These are phyloP conservation scores for Calcarius ornatus DNA, from an alignment of 2,113 vertebrate species.

Conservation along the genomic window DNA sequence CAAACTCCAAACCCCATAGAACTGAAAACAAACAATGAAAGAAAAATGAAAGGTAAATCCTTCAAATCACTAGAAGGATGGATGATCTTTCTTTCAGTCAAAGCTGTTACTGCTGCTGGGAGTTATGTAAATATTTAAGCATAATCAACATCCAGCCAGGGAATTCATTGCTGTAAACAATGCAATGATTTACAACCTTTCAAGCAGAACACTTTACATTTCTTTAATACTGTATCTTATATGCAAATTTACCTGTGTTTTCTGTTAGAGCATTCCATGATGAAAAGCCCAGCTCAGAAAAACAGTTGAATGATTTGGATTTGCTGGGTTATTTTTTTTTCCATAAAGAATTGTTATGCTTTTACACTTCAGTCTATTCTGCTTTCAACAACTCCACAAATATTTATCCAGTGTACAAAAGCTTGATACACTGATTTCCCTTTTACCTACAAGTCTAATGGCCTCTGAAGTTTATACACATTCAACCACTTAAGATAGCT, in stretches of 20 bases:
- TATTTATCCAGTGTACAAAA: not conserved
- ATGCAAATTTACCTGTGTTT: not conserved
- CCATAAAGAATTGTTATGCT: not conserved
- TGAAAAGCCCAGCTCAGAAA: not conserved
- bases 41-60: not conserved
- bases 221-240: not conserved
- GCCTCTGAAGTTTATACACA: not conserved
- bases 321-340: not conserved
- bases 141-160: not conserved
- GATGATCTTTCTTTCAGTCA: not conserved
- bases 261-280: not conserved
- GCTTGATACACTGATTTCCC: not conserved
- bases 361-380: not conserved
- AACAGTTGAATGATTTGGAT: not conserved
- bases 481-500: not conserved
- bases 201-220: not conserved
- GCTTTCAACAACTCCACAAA: not conserved
- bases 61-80: not conserved
- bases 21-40: not conserved
- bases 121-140: not conserved
- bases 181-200: not conserved
- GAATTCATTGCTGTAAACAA: not conserved
- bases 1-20: not conserved
- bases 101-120: not conserved
- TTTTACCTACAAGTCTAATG: not conserved